These are phyloP conservation scores for Drosophila nigricruria DNA, from an alignment of 2,888 invertebrate species.

Conservation along the genomic window DNA sequence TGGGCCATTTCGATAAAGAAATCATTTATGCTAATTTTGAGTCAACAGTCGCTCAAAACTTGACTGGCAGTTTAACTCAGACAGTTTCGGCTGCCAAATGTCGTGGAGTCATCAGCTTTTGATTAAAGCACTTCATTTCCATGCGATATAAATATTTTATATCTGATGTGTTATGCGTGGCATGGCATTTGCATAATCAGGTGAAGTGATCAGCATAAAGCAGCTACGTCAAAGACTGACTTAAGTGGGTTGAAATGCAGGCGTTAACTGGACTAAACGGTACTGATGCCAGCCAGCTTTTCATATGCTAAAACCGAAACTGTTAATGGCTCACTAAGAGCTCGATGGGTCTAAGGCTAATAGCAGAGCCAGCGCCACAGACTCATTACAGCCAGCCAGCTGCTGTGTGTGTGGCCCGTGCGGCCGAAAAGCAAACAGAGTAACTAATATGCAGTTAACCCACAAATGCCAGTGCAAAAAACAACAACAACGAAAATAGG, in stretches of 20 bases:
- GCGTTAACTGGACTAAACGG: conserved; percentile 54
- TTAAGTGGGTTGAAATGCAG: conserved; percentile 57
- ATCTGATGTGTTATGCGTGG: conserved; percentile 36
- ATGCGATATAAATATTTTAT: conserved; percentile 26
- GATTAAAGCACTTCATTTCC: conserved; percentile 44
- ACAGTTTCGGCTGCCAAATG: not conserved
- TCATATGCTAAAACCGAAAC: conserved; percentile 47
- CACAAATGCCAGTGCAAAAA: conserved; percentile 68
- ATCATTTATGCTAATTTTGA: conserved; percentile 78
- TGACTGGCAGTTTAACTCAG: conserved; percentile 21
- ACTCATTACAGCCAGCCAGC: conserved; percentile 35
- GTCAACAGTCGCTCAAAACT: conserved; percentile 52
- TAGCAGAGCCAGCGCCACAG: conserved; percentile 43
- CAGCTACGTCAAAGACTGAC: conserved; percentile 5
- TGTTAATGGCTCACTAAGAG: conserved; percentile 58
- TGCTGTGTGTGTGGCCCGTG: conserved; percentile 58
- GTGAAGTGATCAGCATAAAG: conserved; percentile 29
- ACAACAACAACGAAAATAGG: not conserved
- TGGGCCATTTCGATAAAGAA: conserved; percentile 74
- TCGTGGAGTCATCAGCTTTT: conserved; percentile 37
- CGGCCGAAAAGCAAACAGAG: conserved; percentile 53
- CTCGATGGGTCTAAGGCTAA: conserved; percentile 48
- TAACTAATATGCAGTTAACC: conserved; percentile 80
- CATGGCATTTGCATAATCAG: conserved; percentile 58
- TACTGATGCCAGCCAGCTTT: conserved; percentile 23